Evolutionary conservation across 2,113 vertebrate species (phyloP).

Genomic region (Alaudala cheleensis): DNA sequence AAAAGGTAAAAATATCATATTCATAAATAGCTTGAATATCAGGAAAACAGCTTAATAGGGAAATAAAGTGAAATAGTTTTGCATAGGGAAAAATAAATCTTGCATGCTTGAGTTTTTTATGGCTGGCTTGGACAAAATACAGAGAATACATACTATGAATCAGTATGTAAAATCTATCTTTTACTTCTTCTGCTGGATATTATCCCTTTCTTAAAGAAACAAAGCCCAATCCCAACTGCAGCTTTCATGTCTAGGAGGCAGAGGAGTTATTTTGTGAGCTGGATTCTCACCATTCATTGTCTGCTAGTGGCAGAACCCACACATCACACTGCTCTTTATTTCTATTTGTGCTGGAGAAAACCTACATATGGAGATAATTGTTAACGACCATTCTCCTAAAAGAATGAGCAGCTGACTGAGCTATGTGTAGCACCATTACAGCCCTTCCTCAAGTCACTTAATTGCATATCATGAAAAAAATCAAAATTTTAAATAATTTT

Average conservation of each 20-base stretch:
- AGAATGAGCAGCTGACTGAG: background rate
- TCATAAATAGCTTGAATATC: background rate
- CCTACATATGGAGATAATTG: background rate
- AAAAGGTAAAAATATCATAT: background rate
- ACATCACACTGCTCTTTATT: background rate
- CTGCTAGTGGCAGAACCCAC: background rate
- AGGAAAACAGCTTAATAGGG: background rate
- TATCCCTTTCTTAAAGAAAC: background rate
- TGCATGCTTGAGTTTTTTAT: background rate
- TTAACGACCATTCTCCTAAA: background rate
- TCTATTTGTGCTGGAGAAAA: background rate
- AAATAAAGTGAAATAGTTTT: background rate
- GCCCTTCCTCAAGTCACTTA: background rate
- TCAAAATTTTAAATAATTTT: background rate
- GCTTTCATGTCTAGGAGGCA: background rate
- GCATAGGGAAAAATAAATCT: background rate
- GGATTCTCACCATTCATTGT: slow-evolving; percentile 5
- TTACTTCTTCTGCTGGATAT: background rate
- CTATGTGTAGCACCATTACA: background rate
- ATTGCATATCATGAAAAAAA: background rate
- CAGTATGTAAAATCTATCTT: background rate
- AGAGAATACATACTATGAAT: background rate
- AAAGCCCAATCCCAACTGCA: background rate
- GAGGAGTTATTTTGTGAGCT: slow-evolving; percentile 16
- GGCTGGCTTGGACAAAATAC: background rate